Percentiles rank a stretch among this genome's conserved stretches.
These are phyloP conservation scores for Ariolimax columbianus DNA, from an alignment of 2,888 invertebrate species.

Conservation along the genomic window DNA sequence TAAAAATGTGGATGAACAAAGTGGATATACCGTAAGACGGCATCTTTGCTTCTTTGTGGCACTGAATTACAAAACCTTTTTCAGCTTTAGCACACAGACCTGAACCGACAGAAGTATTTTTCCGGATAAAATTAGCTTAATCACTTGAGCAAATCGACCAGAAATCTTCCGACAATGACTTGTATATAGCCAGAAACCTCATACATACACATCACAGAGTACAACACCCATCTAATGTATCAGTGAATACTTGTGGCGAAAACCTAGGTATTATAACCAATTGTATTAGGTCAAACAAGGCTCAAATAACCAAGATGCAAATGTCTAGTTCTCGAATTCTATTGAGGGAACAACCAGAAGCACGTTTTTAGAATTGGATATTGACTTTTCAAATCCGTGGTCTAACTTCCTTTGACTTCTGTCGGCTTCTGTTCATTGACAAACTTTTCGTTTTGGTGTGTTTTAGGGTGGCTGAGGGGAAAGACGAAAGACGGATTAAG, in stretches of 20 bases:
- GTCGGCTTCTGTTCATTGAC: conserved; percentile 3
- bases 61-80: too few species aligned
- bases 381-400: conserved; percentile 25
- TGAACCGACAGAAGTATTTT: neutral
- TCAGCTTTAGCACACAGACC: neutral
- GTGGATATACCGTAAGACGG: too few species aligned
- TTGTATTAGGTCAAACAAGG: conserved; percentile 1
- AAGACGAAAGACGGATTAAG: conserved; percentile 20
- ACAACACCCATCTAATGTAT: conserved; percentile 40
- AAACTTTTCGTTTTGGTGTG: conserved; percentile 16
- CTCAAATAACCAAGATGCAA: conserved; percentile 23
- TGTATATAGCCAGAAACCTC: neutral
- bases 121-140: neutral
- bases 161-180: neutral
- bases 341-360: conserved; percentile 1
- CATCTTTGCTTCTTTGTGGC: too few species aligned
- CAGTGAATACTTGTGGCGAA: neutral
- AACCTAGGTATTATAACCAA: neutral
- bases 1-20: too few species aligned
- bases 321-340: conserved; percentile 1
- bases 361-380: neutral
- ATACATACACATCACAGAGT: neutral
- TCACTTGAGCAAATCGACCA: conserved; percentile 33
- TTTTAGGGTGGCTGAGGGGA: conserved; percentile 32
- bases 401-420: conserved; percentile 29